Evolutionary conservation across 2,888 invertebrate species (phyloP), one percentile per base, ranked within the genome.

Genomic region (Seira sanloemensis): DNA sequence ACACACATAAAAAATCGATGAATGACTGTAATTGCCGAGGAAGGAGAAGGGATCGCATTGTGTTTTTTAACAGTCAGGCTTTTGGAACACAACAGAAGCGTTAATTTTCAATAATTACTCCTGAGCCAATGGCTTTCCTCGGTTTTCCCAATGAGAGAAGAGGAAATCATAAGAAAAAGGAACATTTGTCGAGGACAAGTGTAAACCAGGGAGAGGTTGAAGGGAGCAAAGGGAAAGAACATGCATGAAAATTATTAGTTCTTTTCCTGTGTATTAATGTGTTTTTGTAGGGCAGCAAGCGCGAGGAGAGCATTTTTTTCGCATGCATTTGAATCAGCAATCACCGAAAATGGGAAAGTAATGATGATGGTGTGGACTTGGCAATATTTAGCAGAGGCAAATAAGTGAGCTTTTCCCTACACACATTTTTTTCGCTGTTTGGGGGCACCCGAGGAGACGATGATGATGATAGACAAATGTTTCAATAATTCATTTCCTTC

Each of bases 401-500:
- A 9, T 37, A 23, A 69, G 1, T 12, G 37, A 69, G 16, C 24
- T 18, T 62, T 65, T 21, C 4, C 23, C 19, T 67, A n/a, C 25
- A 69, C 26, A 69, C 26, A 26, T 27, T 24, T 65, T 67, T 66
- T 16, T 18, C 9, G 26, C 2, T 9, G 19, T 68, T 26, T 66
- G 66, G 25, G 26, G 19, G 69, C 67, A 23, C 18, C n/a, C 54
- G 18, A n/a, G 7, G 2, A 37, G 26, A 2, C 24, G 66, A 75
- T 68, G 77, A 79, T 65, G 79, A 67, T 80, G 79, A 80, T 74
- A 80, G 79, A 80, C 79, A 80, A 80, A 80, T 80, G 79, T 80
- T 80, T 80, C 79, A 80, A 80, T 80, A 80, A 80, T 80, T 80
- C 79, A 80, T 80, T 80, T 80, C 79, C 79, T 80, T n/a, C n/a